These are phyloP conservation scores for Globicephala melas DNA, from an alignment of 2,113 vertebrate genomes.

Conservation along the genomic window DNA sequence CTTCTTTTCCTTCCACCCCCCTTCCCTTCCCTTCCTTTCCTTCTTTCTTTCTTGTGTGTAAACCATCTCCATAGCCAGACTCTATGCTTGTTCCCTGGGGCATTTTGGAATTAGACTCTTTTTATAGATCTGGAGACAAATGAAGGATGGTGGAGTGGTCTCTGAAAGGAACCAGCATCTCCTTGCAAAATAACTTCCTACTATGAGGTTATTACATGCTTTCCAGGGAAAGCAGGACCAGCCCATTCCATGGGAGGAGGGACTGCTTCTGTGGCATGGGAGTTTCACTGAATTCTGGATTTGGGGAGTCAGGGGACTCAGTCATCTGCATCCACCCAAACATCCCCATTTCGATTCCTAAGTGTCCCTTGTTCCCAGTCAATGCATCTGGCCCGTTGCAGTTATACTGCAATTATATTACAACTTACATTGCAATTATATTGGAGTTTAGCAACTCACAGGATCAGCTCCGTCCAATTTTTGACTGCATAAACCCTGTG, in stretches of 20 bases:
- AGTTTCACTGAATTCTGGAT: not conserved
- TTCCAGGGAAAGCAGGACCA: not conserved
- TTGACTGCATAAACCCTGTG: not conserved
- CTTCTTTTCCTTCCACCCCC: no score
- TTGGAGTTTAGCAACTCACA: not conserved
- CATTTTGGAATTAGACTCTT: not conserved
- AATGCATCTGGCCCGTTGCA: not conserved
- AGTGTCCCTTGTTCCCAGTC: not conserved
- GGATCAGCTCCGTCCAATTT: not conserved
- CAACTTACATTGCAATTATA: not conserved
- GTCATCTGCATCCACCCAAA: not conserved
- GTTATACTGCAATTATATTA: no score
- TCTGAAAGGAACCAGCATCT: not conserved
- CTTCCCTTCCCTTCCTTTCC: not conserved
- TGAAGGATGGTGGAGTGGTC: not conserved
- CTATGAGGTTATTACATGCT: not conserved
- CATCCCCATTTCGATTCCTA: not conserved
- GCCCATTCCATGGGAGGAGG: not conserved
- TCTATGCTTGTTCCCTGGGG: not conserved
- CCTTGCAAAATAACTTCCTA: not conserved
- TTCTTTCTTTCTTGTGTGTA: not conserved
- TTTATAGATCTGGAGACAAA: not conserved
- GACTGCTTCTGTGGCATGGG: no score
- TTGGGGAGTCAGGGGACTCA: not conserved
- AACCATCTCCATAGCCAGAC: not conserved